phyloP scores from a whole-genome alignment of 2,797 vertebrate genomes.

The Sorex maritimensis region DNA sequence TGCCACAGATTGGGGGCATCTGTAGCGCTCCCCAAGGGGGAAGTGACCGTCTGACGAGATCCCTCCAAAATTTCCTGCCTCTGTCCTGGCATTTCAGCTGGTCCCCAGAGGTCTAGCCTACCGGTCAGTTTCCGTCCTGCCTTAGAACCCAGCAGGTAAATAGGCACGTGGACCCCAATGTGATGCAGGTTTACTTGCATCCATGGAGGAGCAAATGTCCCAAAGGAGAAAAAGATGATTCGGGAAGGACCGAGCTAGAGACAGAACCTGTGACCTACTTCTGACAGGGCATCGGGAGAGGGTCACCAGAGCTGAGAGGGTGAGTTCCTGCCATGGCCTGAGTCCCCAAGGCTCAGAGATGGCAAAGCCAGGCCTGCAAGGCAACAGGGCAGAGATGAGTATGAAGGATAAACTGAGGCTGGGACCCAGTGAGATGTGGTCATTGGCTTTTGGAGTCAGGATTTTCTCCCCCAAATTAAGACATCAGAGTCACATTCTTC shows the following conservation, averaged over 20 bases:
- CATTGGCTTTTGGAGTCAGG: fast-evolving
- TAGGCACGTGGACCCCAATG: not conserved
- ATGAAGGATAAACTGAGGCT: not conserved
- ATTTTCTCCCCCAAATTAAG: not conserved
- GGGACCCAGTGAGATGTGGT: fast-evolving
- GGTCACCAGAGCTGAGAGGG: fast-evolving
- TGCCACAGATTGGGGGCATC: fast-evolving
- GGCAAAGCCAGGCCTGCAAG: fast-evolving
- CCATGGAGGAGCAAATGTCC: not conserved
- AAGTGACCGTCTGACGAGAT: fast-evolving
- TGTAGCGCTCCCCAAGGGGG: fast-evolving
- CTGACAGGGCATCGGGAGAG: fast-evolving
- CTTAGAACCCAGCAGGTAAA: too few relatives aligned
- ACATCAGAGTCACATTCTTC: not conserved
- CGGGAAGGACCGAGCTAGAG: not conserved
- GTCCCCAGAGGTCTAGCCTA: too few relatives aligned
- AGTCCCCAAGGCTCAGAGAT: not conserved
- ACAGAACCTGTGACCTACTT: not conserved
- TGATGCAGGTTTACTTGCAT: not conserved
- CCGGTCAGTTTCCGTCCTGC: not conserved
- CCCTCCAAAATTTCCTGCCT: fast-evolving
- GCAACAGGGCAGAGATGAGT: fast-evolving
- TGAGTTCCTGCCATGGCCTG: not conserved
- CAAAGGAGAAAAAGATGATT: too few relatives aligned
- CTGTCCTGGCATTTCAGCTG: too few relatives aligned